Evolutionary conservation across 2,113 vertebrate species (phyloP), one percentile per base, ranked within the genome.

Genomic region (Semicossyphus pulcher): DNA sequence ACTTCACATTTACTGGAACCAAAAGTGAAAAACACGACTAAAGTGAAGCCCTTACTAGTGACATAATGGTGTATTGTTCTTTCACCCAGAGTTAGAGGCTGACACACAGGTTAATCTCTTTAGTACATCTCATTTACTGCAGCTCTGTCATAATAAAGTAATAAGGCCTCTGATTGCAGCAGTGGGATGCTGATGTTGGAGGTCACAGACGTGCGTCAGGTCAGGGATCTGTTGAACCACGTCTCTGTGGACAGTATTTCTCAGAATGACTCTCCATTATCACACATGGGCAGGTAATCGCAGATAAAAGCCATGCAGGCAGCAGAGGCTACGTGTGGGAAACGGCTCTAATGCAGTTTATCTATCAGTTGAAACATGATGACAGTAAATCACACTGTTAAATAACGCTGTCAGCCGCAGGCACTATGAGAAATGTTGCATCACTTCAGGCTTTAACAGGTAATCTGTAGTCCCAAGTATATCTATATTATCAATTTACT

Each of bases 81-180:
- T 47, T 70, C 32, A 3, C 18, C 29, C 34, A 4, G 47, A 56
- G 34, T 73, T 71, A 52, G 80, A 82, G 31, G 15, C 51, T 60
- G 69, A 57, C 60, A 25, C 48, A n/a, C 1, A 3, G 12, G 4
- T 39, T 36, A 6, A 58, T 69, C 9, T 49, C 44, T 63, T 68
- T 31, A 78, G 78, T 39, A 21, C 14, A 23, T 60, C 48, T 57
- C 3, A 58, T 62, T 62, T 75, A 80, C 9, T 0, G 29, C 23
- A 71, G 54, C 31, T 21, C 4, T 32, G 23, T 34, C 7, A 42
- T 79, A 73, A 86, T 67, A 71, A 67, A 87, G 34, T 62, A 73
- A 69, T 82, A n/a, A 45, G 41, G 47, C 20, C 29, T 63, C 16
- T 76, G 56, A 74, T 52, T 63, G 14, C 63, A 80, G 51, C 51